Evolutionary conservation across 2,113 vertebrate species (phyloP), one percentile per base, ranked within the genome.

Genomic region (Syrmaticus mikado): DNA sequence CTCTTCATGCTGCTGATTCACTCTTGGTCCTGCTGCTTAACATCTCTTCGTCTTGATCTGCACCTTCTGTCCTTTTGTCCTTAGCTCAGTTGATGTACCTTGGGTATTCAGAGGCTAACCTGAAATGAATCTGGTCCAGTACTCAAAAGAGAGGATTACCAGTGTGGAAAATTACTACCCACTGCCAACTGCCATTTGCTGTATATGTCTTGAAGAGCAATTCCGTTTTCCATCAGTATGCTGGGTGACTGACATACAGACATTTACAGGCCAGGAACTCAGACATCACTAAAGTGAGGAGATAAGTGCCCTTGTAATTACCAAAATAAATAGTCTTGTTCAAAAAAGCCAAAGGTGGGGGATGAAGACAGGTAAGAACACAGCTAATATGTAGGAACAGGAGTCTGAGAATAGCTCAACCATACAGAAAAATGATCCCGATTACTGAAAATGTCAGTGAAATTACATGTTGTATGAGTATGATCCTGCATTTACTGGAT

Each of bases 321-420:
- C 87, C 81, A 85, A 86, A 94, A 84, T 91, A 55, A 94, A 86
- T 94, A 71, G 67, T 74, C 34, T 65, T 88, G 72, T 72, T 95
- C 62, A 70, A 74, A 89, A 92, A 94, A 94, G 65, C 65, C 75
- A 88, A 61, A 87, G 68, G 46, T 81, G 75, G 79, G 72, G 64
- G 50, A 83, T 78, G 76, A 74, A 87, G 85, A 78, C 68, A 64
- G 61, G 75, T 67, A 57, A 83, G 91, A 91, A 77, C 24, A 67
- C 43, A 74, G 75, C 32, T 83, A 82, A 77, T 74, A 58, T 55
- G 55, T 52, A 55, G 60, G 64, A 94, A 72, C 22, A 52, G 46
- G 19, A 70, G 24, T 43, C 41, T 82, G 41, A 60, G 55, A 67
- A 64, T 64, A 87, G 60, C 66, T 92, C 91, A 72, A 40, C n/a